A percentile compares a stretch with the other conserved stretches of the same genome.
Evolutionary conservation across 2,797 vertebrate species (phyloP).

Genomic region (Euphonia xanthogaster): DNA sequence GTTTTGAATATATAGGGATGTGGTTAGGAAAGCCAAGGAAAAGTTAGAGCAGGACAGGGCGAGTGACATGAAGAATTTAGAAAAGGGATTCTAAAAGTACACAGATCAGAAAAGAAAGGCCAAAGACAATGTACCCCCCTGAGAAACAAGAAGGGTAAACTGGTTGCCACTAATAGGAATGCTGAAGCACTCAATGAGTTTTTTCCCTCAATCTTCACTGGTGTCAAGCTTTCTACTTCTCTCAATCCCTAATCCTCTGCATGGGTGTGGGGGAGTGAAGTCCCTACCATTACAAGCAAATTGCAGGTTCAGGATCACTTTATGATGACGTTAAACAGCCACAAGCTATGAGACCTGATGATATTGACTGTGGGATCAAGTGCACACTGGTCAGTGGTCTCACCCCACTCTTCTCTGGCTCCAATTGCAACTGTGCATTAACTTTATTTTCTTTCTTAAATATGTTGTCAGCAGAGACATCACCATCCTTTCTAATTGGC

Average conservation of each 20-base stretch:
- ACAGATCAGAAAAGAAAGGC: neutral
- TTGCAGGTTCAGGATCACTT: neutral
- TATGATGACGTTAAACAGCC: neutral
- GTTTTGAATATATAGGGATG: neutral
- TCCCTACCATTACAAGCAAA: fast-evolving
- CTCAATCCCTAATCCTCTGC: neutral
- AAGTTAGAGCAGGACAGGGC: neutral
- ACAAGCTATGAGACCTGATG: neutral
- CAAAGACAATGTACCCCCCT: fast-evolving
- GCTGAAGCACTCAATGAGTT: neutral
- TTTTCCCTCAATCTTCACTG: neutral
- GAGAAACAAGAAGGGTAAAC: neutral
- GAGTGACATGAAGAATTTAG: neutral
- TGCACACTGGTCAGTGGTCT: neutral
- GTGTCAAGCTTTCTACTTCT: neutral
- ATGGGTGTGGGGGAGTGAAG: neutral
- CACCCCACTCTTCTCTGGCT: neutral
- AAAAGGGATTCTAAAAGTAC: neutral
- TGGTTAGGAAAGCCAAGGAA: neutral
- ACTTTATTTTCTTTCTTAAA: neutral
- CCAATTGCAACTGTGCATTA: neutral
- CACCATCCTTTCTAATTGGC: neutral
- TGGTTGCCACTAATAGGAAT: neutral
- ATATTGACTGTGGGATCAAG: fast-evolving
- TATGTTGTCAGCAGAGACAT: neutral